Percentiles rank a stretch among this genome's conserved stretches.
phyloP scores from a whole-genome alignment of 1,140 invertebrate species.

The Pentalonia nigronervosa region DNA sequence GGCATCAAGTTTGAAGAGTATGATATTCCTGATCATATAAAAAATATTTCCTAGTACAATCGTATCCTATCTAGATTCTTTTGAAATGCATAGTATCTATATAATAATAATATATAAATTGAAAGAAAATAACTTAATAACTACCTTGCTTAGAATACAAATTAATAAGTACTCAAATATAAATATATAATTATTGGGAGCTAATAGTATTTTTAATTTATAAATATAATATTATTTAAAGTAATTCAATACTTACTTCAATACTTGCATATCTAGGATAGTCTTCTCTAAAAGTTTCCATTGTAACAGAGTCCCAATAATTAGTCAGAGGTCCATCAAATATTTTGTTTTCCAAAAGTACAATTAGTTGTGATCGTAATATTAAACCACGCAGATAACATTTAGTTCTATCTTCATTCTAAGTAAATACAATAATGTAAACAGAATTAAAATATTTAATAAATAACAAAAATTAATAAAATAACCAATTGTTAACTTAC shows the following conservation, averaged over 20 bases:
- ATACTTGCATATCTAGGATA: slow-evolving; percentile 92
- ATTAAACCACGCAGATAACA: slow-evolving; percentile 86
- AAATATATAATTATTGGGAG: background rate
- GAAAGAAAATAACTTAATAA: background rate
- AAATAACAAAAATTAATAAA: background rate
- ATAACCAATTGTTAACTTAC: slow-evolving; percentile 6
- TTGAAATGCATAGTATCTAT: no score
- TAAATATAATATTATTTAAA: background rate
- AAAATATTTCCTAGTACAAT: no score
- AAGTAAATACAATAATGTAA: background rate
- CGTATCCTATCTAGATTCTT: no score
- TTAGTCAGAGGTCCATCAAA: slow-evolving; percentile 79
- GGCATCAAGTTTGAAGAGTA: no score
- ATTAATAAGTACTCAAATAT: background rate
- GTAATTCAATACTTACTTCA: slow-evolving; percentile 66
- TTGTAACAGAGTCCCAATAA: slow-evolving; percentile 69
- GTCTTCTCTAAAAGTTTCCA: slow-evolving; percentile 84
- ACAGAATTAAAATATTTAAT: background rate
- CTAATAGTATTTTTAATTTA: background rate
- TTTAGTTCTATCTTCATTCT: slow-evolving; percentile 68
- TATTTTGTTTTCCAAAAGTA: slow-evolving; percentile 84
- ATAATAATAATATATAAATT: background rate
- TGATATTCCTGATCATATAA: no score
- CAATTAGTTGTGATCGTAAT: slow-evolving; percentile 87
- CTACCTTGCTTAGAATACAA: background rate